These are phyloP conservation scores for Nematopogon swammerdamellus DNA, from an alignment of 2,888 invertebrate species.

Conservation along the genomic window DNA sequence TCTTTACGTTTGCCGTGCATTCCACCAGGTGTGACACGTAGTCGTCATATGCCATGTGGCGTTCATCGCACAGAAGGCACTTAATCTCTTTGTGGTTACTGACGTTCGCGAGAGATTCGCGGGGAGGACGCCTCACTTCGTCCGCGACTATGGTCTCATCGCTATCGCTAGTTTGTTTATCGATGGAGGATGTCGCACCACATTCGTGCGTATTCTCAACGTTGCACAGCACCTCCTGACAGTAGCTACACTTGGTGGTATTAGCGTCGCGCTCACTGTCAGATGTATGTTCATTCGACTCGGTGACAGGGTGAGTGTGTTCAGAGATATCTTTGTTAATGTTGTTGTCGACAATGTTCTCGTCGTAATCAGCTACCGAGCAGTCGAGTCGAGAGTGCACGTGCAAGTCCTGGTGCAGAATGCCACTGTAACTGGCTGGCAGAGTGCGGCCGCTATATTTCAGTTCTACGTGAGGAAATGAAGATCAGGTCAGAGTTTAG, in stretches of 20 bases:
- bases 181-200: conserved; percentile 22
- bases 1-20: conserved; percentile 45
- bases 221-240: conserved; percentile 21
- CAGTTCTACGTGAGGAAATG: not conserved
- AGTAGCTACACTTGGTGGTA: conserved; percentile 44
- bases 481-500: too few species aligned
- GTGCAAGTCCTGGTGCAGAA: conserved; percentile 38
- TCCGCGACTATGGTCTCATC: conserved; percentile 7
- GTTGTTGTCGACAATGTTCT: conserved; percentile 26
- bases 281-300: conserved; percentile 30
- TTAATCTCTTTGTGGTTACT: conserved; percentile 23
- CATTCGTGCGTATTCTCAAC: not conserved
- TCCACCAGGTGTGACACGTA: conserved; percentile 41
- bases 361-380: conserved; percentile 11
- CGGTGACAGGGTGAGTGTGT: conserved; percentile 13
- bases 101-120: conserved; percentile 12
- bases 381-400: conserved; percentile 30
- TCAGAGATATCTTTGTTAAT: conserved; percentile 34
- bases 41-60: conserved; percentile 34
- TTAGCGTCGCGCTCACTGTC: conserved; percentile 49
- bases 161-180: conserved; percentile 24
- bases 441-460: not conserved
- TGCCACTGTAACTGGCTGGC: conserved; percentile 29
- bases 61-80: conserved; percentile 43
- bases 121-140: not conserved